Conservation (phyloP, 2,797 vertebrate genomes). For the Champsocephalus gunnari region DNA sequence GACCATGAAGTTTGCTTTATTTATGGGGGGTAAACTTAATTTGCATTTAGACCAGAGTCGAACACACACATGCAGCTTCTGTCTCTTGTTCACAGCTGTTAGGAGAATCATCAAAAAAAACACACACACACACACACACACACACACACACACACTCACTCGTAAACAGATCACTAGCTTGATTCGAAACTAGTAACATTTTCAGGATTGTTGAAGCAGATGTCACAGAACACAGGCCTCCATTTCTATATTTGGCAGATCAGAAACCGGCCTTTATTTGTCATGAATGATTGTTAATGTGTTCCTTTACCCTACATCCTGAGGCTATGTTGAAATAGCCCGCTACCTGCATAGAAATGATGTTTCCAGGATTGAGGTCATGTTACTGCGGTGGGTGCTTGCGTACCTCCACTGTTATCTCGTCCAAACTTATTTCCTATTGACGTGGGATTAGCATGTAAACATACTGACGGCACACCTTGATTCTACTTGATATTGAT, state of each 20-base stretch:
- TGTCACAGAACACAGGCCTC: conserved; percentile 36
- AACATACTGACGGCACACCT: conserved; percentile 5
- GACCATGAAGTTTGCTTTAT: conserved; percentile 30
- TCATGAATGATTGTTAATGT: conserved; percentile 38
- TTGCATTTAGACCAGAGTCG: conserved; percentile 49
- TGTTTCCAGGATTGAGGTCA: conserved; percentile 58
- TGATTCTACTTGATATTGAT: conserved; percentile 4
- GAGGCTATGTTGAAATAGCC: conserved; percentile 46
- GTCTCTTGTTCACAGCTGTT: conserved; percentile 23
- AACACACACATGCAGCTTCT: conserved; percentile 25
- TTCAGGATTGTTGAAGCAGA: conserved; percentile 17
- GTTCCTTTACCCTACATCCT: conserved; percentile 15
- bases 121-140: background rate
- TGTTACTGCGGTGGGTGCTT: conserved; percentile 26
- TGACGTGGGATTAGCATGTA: background rate
- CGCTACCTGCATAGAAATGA: conserved; percentile 42
- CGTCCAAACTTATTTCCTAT: conserved; percentile 9
- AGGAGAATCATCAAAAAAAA: background rate
- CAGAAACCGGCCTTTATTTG: conserved; percentile 34
- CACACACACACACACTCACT: background rate
- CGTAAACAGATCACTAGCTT: conserved; percentile 7
- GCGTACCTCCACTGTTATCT: conserved; percentile 25
- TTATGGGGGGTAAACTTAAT: conserved; percentile 21
- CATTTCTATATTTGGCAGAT: background rate
- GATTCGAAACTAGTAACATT: background rate